phyloP scores from a whole-genome alignment of 64 coral and sea anemone species.

The Montipora sp. region DNA sequence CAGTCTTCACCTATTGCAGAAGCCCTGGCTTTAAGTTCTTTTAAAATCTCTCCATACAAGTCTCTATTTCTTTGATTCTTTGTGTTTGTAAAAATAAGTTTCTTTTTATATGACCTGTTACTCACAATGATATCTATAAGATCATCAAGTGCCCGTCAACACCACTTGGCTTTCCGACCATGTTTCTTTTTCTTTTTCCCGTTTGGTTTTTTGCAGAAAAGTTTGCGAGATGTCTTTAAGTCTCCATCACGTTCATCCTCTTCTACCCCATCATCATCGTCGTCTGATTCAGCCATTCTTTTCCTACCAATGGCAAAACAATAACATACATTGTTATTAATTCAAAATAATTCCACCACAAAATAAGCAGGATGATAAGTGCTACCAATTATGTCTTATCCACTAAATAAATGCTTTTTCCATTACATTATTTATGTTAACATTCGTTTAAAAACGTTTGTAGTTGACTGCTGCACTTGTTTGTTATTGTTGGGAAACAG shows the following conservation, averaged over 20 bases:
- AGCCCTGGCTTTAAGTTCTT: slow-evolving; percentile 46
- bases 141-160: background rate
- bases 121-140: background rate
- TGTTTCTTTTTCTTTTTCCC: background rate
- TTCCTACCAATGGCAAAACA: no score
- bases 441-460: background rate
- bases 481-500: background rate
- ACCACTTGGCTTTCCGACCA: slow-evolving; percentile 16
- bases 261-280: no score
- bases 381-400: background rate
- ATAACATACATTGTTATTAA: no score
- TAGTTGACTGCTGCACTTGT: no score
- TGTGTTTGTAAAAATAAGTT: slow-evolving; percentile 59
- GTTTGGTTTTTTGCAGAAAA: background rate
- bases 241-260: background rate
- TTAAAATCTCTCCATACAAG: slow-evolving; percentile 2
- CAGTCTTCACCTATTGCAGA: slow-evolving; percentile 26
- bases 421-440: slow-evolving; percentile 4
- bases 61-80: slow-evolving; percentile 15
- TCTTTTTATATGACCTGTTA: slow-evolving; percentile 47
- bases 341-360: no score
- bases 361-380: slow-evolving; percentile 2
- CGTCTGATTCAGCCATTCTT: no score
- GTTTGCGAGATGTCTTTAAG: slow-evolving; percentile 5
- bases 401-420: slow-evolving; percentile 5